Conservation (phyloP, 1,140 invertebrate genomes). For the Caenorhabditis latens region DNA sequence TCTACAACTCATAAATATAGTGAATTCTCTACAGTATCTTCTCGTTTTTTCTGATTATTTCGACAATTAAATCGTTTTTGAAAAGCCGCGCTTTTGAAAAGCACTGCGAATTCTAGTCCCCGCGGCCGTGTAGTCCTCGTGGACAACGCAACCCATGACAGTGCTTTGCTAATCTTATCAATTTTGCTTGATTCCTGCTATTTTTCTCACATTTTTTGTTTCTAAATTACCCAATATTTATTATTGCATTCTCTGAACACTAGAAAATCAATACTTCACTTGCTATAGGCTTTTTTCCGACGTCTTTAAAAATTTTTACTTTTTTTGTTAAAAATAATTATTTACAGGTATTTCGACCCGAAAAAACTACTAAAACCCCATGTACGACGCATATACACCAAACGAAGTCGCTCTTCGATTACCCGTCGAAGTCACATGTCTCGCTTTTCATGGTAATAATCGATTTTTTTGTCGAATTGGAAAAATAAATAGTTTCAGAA, state of each 20-base stretch:
- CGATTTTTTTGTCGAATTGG: not conserved
- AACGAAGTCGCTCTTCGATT: conserved; percentile 49
- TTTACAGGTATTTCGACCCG: conserved; percentile 42
- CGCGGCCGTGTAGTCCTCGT: conserved; percentile 22
- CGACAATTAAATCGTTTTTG: not conserved
- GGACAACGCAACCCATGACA: not conserved
- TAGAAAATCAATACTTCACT: too few relatives aligned
- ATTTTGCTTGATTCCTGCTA: not conserved
- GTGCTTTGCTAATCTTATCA: not conserved
- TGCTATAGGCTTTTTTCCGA: not conserved
- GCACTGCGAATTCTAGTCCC: not conserved
- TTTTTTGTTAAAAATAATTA: not conserved
- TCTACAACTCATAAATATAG: too few relatives aligned
- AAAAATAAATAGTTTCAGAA: conserved; percentile 32
- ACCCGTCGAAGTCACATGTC: conserved; percentile 44
- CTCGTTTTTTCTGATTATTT: too few relatives aligned
- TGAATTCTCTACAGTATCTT: too few relatives aligned
- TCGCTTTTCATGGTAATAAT: conserved; percentile 40
- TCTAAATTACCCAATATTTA: not conserved
- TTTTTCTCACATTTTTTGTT: not conserved
- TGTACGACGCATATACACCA: conserved; percentile 59
- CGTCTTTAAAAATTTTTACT: not conserved
- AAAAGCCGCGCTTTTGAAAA: not conserved
- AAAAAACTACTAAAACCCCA: not conserved
- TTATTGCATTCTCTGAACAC: not conserved